Evolutionary conservation across 2,113 vertebrate species (phyloP), one percentile per base, ranked within the genome.

Genomic region (Coryphaenoides rupestris): DNA sequence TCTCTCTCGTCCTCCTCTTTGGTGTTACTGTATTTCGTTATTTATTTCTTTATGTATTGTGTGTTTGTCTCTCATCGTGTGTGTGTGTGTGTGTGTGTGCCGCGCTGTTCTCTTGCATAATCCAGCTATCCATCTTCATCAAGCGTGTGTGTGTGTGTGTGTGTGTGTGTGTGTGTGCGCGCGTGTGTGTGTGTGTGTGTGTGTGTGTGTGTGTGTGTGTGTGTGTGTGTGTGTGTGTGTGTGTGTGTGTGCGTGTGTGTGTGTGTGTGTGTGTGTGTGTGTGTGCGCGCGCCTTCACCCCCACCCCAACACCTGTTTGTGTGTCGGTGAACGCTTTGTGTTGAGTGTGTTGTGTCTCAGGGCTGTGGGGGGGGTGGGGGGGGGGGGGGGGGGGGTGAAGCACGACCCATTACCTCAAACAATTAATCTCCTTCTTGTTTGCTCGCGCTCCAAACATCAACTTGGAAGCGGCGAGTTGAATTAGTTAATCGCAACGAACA

Each of bases 161-260:
- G 33, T 54, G n/a, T n/a, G n/a, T n/a, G n/a, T n/a, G n/a, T n/a
- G n/a, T n/a, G n/a, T n/a, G n/a, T n/a, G n/a, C n/a, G n/a, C n/a
- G n/a, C n/a, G n/a, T n/a, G n/a, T n/a, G n/a, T n/a, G n/a, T n/a
- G n/a, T n/a, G n/a, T n/a, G n/a, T n/a, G n/a, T n/a, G n/a, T n/a
- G n/a, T n/a, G n/a, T n/a, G n/a, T n/a, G n/a, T n/a, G n/a, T 54
- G 66, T 66, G 68, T 56, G 52, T 74, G 58, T 2, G 7, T 49
- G 21, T 21, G 55, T 74, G 65, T n/a, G n/a, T 54, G 58, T 84
- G 49, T 63, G 57, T 68, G n/a, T n/a, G n/a, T n/a, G n/a, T n/a
- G n/a, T n/a, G n/a, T n/a, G 61, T 64, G 50, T 19, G 2, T 40
- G 22, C 13, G 40, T 9, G 23, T 40, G 10, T 24, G n/a, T 56